A percentile compares a stretch with the other conserved stretches of the same genome.
Conservation (phyloP, 2,113 vertebrate genomes). For the Etheostoma spectabile region DNA sequence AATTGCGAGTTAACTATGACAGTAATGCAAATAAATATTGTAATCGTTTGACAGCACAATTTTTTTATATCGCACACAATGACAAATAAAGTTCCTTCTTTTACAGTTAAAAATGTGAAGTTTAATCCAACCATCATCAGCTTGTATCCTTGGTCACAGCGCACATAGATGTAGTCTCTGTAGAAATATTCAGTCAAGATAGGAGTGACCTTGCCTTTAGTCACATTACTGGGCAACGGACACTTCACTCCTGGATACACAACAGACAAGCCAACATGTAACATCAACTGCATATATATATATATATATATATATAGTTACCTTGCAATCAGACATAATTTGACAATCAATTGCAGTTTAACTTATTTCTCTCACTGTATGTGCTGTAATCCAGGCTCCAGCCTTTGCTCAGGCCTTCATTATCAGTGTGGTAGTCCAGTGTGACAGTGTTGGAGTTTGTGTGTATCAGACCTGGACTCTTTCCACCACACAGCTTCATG, state of each 20-base stretch:
- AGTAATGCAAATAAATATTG: too few relatives aligned
- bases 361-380: slow-evolving; percentile 73
- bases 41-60: too few relatives aligned
- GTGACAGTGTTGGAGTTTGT: slow-evolving; percentile 71
- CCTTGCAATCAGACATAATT: not conserved
- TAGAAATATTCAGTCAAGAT: slow-evolving; percentile 73
- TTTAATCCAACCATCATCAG: slow-evolving; percentile 77
- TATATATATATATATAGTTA: not conserved
- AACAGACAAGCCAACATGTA: slow-evolving; percentile 4
- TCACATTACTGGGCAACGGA: slow-evolving; percentile 57
- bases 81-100: not conserved
- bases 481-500: slow-evolving; percentile 76
- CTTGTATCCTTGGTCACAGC: slow-evolving; percentile 82
- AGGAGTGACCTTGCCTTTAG: slow-evolving; percentile 77
- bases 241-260: slow-evolving; percentile 78
- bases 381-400: slow-evolving; percentile 84
- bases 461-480: slow-evolving; percentile 74
- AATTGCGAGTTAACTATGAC: too few relatives aligned
- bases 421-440: slow-evolving; percentile 80
- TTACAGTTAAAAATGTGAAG: not conserved
- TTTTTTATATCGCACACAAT: not conserved
- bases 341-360: not conserved
- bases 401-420: slow-evolving; percentile 74
- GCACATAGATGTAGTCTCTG: slow-evolving; percentile 82
- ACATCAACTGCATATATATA: not conserved